Evolutionary conservation across 2,113 vertebrate genomes (phyloP).

Genomic region (Hippocampus abdominalis): DNA sequence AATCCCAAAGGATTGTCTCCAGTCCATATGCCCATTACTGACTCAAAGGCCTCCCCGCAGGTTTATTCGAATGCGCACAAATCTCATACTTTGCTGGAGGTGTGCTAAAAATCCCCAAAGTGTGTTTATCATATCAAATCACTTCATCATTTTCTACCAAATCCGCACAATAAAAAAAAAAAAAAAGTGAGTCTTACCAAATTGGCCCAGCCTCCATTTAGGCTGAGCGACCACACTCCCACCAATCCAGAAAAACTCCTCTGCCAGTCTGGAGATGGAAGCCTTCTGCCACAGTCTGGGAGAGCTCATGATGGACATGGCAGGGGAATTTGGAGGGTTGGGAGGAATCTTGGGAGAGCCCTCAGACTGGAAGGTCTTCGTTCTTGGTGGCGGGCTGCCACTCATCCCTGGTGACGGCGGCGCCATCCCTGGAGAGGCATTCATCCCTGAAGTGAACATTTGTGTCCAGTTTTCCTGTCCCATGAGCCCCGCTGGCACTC

Average conservation of each 20-base stretch:
- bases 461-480: constrained; percentile 39
- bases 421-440: constrained; percentile 48
- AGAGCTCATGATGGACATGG: constrained; percentile 63
- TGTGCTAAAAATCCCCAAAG: constrained; percentile 1
- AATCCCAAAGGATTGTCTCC: constrained; percentile 72
- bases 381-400: constrained; percentile 42
- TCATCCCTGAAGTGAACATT: constrained; percentile 61
- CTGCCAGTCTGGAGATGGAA: constrained; percentile 77
- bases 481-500: constrained; percentile 24
- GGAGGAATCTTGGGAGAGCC: constrained; percentile 42
- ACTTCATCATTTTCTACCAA: not conserved
- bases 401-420: constrained; percentile 52
- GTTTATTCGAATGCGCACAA: constrained; percentile 4
- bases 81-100: not conserved
- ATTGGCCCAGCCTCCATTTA: constrained; percentile 78
- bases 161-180: not conserved
- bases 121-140: not conserved
- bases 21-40: constrained; percentile 69
- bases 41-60: constrained; percentile 30
- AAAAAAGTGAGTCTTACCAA: constrained; percentile 74
- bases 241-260: constrained; percentile 89
- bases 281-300: constrained; percentile 73
- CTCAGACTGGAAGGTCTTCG: constrained; percentile 40
- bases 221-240: constrained; percentile 81
- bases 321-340: constrained; percentile 23